Evolutionary conservation across 2,797 vertebrate genomes (phyloP).

Genomic region (Hemitrygon akajei): DNA sequence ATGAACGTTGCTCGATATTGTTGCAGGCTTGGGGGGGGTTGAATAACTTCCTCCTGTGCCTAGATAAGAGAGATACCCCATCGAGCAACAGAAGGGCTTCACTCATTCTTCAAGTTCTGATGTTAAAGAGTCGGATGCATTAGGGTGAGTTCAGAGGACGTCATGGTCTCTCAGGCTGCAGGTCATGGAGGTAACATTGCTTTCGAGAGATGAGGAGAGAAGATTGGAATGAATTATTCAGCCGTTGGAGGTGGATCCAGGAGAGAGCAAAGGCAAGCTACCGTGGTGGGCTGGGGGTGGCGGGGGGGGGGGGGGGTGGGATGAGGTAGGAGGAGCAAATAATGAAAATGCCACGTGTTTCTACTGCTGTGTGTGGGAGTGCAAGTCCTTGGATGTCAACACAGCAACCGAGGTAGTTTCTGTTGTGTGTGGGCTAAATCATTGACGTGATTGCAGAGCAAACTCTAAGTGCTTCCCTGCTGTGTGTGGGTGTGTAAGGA

Average conservation of each 20-base stretch:
- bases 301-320: too few relatives aligned
- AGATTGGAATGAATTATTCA: too few relatives aligned
- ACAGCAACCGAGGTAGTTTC: background rate
- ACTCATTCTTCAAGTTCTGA: background rate
- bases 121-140: background rate
- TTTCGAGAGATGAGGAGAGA: background rate
- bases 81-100: background rate
- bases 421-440: background rate
- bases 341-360: background rate
- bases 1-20: too few relatives aligned
- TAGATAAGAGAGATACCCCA: background rate
- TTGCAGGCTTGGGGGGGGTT: background rate
- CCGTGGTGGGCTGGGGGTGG: too few relatives aligned
- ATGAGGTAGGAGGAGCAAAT: background rate
- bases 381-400: slow-evolving; percentile 24
- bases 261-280: background rate
- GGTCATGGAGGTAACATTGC: background rate
- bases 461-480: slow-evolving; percentile 19
- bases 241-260: background rate
- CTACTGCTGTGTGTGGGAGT: slow-evolving; percentile 5
- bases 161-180: background rate
- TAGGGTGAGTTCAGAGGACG: background rate
- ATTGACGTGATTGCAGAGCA: background rate
- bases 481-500: slow-evolving; percentile 7
- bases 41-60: background rate